A percentile compares a stretch with the other conserved stretches of the same genome.
These are phyloP conservation scores for Zeugodacus cucurbitae DNA, from an alignment of 1,140 invertebrate species.

Conservation along the genomic window DNA sequence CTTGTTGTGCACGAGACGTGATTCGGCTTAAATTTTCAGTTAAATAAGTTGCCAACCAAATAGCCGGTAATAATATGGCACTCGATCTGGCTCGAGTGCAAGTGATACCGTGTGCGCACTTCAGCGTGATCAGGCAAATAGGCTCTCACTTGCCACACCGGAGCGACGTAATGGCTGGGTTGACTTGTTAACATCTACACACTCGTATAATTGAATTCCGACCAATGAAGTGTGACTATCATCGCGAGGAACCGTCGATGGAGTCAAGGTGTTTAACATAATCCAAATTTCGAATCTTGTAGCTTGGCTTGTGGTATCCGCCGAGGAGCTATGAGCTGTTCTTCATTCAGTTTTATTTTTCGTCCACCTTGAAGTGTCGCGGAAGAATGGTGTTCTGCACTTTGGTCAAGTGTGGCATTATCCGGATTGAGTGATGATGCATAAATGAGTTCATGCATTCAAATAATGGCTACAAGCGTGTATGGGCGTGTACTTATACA, in stretches of 20 bases:
- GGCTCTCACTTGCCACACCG: neutral
- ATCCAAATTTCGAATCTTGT: neutral
- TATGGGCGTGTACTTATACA: neutral
- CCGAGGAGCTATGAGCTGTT: neutral
- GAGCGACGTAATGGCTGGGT: neutral
- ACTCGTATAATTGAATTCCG: neutral
- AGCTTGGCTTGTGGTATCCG: neutral
- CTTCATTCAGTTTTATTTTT: neutral
- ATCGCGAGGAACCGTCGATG: neutral
- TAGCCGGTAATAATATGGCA: neutral
- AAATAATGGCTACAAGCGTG: neutral
- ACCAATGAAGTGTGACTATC: neutral
- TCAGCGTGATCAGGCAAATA: neutral
- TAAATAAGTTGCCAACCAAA: conserved; percentile 41
- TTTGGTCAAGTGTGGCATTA: neutral
- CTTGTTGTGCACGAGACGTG: neutral
- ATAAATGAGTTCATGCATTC: neutral
- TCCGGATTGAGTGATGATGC: conserved; percentile 1
- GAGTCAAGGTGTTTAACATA: neutral
- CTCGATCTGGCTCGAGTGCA: neutral
- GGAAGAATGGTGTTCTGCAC: neutral
- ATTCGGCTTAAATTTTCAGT: conserved; percentile 37
- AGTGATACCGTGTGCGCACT: neutral
- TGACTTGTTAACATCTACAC: neutral
- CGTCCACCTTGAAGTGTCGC: neutral